Evolutionary conservation across 2,888 invertebrate genomes (phyloP).

Genomic region (Chymomyza fuscimana): DNA sequence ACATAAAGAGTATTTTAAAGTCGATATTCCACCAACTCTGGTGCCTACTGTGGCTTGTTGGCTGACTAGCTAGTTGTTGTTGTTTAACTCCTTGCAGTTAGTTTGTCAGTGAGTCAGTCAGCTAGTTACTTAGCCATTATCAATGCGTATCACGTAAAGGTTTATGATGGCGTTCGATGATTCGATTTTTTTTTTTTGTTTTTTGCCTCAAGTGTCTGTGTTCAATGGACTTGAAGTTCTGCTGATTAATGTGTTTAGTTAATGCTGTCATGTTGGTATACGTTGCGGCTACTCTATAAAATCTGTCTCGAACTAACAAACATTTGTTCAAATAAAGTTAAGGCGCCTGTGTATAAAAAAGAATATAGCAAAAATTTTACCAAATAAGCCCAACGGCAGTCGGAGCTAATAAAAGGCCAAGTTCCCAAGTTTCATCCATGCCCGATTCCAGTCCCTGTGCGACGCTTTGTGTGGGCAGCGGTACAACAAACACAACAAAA

Average conservation of each 20-base stretch:
- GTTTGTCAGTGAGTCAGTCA: background rate
- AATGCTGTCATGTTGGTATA: background rate
- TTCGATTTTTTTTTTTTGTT: too few species aligned
- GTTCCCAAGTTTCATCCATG: slow-evolving; percentile 19
- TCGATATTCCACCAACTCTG: background rate
- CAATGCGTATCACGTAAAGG: slow-evolving; percentile 73
- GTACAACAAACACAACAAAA: slow-evolving; percentile 1
- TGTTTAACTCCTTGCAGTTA: slow-evolving; percentile 29
- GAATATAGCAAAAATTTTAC: background rate
- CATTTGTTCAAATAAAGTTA: slow-evolving; percentile 51
- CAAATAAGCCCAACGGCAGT: slow-evolving; percentile 20
- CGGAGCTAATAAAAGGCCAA: slow-evolving; percentile 47
- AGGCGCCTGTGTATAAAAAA: background rate
- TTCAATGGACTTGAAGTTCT: background rate
- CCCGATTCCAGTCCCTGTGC: background rate
- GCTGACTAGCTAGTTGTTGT: background rate
- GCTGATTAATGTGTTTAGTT: background rate
- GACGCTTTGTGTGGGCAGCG: background rate
- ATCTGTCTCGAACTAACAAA: slow-evolving; percentile 20
- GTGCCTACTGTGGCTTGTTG: slow-evolving; percentile 19
- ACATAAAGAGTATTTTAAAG: background rate
- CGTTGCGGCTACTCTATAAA: background rate
- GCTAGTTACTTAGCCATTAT: slow-evolving; percentile 51
- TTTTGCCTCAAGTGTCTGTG: background rate
- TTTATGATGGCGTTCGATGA: slow-evolving; percentile 41